These are phyloP conservation scores for Lonchura striata DNA, from an alignment of 2,113 vertebrate genomes.

Conservation along the genomic window DNA sequence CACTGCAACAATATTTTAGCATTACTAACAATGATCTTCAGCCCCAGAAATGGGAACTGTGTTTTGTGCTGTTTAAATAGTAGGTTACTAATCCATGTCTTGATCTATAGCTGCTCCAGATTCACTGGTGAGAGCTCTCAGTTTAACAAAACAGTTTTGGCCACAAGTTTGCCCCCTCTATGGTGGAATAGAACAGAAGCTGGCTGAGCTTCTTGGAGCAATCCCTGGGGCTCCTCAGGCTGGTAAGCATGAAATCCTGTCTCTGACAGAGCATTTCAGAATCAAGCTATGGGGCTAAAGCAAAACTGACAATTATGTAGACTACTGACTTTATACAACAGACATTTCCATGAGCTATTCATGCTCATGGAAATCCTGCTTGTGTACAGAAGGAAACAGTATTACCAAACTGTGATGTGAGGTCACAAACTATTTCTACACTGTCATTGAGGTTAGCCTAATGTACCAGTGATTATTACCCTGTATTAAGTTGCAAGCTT, in stretches of 20 bases:
- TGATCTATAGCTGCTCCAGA: background rate
- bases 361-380: background rate
- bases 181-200: background rate
- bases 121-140: background rate
- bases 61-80: background rate
- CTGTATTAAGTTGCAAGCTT: background rate
- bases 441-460: background rate
- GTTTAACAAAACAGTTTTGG: background rate
- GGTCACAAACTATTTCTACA: background rate
- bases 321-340: background rate
- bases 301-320: background rate
- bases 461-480: background rate
- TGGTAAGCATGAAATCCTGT: background rate
- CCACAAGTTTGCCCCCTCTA: background rate
- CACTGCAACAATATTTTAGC: background rate
- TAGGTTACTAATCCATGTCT: background rate
- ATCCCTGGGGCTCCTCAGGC: background rate
- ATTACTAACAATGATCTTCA: background rate
- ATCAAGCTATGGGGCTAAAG: background rate
- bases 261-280: background rate
- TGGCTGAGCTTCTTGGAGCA: background rate
- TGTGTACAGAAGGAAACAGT: background rate
- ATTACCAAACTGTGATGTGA: background rate
- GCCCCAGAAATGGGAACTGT: background rate
- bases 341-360: background rate